A percentile compares a stretch with the other conserved stretches of the same genome.
These are phyloP conservation scores for Dendropsophus ebraccatus DNA, from an alignment of 2,113 vertebrate species.

Conservation along the genomic window DNA sequence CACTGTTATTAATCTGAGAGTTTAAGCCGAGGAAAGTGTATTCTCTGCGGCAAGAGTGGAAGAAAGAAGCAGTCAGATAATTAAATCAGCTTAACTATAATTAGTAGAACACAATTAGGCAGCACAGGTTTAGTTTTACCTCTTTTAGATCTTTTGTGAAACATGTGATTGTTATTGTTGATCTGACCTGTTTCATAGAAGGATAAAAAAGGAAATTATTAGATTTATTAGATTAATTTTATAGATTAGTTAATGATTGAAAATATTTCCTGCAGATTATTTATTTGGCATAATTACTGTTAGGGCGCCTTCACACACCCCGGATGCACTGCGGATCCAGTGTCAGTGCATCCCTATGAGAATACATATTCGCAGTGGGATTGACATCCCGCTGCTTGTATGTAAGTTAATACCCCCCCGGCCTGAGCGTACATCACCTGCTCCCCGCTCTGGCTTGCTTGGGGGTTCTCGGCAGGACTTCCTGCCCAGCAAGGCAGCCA, in stretches of 20 bases:
- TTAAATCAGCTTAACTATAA: too few relatives aligned
- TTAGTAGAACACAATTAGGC: background rate
- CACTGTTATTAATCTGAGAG: background rate
- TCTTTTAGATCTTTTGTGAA: constrained; percentile 25
- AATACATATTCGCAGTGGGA: too few relatives aligned
- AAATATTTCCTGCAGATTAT: background rate
- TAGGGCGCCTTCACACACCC: too few relatives aligned
- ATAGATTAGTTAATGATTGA: background rate
- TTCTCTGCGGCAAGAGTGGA: background rate
- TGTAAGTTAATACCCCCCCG: too few relatives aligned
- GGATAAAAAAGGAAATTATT: constrained; percentile 37
- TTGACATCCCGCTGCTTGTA: too few relatives aligned
- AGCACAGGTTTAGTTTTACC: constrained; percentile 8
- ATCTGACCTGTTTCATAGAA: constrained; percentile 31
- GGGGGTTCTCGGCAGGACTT: too few relatives aligned
- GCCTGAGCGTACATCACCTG: too few relatives aligned
- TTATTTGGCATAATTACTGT: background rate
- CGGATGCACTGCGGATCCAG: too few relatives aligned
- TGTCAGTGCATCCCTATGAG: too few relatives aligned
- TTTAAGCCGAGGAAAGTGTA: background rate
- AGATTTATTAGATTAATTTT: background rate
- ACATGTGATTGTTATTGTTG: constrained; percentile 33
- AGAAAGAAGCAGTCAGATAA: background rate
- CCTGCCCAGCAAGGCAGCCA: too few relatives aligned
- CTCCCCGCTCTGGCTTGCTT: too few relatives aligned